Base-by-base conservation (phyloP, 2,797 vertebrate genomes). In the Poecilia gillii region DNA sequence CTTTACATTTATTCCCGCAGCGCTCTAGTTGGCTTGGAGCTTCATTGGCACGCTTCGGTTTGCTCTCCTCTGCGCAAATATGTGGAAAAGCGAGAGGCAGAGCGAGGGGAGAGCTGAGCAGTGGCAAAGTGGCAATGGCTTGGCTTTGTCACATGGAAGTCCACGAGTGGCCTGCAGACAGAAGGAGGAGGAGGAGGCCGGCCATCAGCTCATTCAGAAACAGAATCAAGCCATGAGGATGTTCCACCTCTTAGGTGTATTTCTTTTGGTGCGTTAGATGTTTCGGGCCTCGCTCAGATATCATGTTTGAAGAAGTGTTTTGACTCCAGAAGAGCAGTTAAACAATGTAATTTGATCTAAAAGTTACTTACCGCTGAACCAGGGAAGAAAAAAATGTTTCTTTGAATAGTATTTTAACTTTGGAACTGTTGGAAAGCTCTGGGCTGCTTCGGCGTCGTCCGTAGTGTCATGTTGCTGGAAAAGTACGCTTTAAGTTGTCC, bases 131-230 rank as follows among this genome's bases (percentile, higher is more conserved):
- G 80, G 72, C 87, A 83, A 74, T 88, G 90, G 88, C 82, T 84
- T 83, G 55, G 85, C 87, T 90, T 84, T 81, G 92, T 95, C 94
- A 95, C 94, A 91, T 93, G 92, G 85, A 66, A 74, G 53, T 88
- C 87, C 92, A 93, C 85, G 90, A 90, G 94, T 85, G 81, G 88
- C 82, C 76, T 71, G 45, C 81, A 74, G 77, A 71, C 75, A 59
- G 78, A 62, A 73, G 76, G 77, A 66, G 1, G 77, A 66, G 1
- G 77, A 66, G 1, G 74, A 88, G 85, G 66, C 81, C 72, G 39
- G 46, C 43, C 87, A 78, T 88, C 76, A 70, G 3, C 80, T 90
- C 73, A 80, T 72, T 84, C 73, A 75, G 71, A 76, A 77, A 70
- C 79, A 72, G 74, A 82, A 75, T 80, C 76, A 39, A 68, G 47